Base-by-base conservation (phyloP, 2,888 invertebrate species). In the Cheiracanthium punctorium region DNA sequence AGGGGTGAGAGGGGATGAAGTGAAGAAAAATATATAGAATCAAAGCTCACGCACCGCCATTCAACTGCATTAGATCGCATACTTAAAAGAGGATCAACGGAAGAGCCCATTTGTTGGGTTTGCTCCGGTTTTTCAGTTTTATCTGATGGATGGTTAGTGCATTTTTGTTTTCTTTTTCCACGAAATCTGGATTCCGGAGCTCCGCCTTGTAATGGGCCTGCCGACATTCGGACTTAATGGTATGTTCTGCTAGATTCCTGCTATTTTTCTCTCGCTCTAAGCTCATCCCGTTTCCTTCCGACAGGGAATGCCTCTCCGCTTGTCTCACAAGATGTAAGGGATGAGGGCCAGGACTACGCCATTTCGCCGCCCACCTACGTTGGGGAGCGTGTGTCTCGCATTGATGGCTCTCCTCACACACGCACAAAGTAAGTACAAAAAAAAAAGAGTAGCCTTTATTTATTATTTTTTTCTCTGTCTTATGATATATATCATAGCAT, bases 251-350 rank as follows among this genome's bases (percentile, higher is more conserved):
- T 72, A 48, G 33, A 69, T 69, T 43, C 24, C 24, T 29, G 64
- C 72, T 8, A 41, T 80, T 64, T 81, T 75, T 82, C 71, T 82
- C 29, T 82, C 64, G 77, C 72, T 72, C 77, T 79, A 79, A 79
- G 77, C 69, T 84, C 79, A 84, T 84, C 79, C 79, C 84, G 84
- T 84, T 84, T 84, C 84, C 84, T 84, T 84, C 79, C 84, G 79
- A 74, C 84, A 84, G 84, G 84, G 76, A 77, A 79, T 79, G 84
- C 58, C 73, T 84, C 79, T 52, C 5, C 58, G 58, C 84, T 73
- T 84, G 84, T 84, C 79, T 72, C 69, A 52, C 73, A 84, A 84
- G 84, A 84, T 84, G 84, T 84, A 84, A 84, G 84, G 84, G 79
- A 84, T 84, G 84, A 74, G 79, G 79, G 65, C 79, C 48, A 73